A percentile compares a stretch with the other conserved stretches of the same genome.
Evolutionary conservation across 1,140 invertebrate species (phyloP).

Genomic region (Calosoma granatense): DNA sequence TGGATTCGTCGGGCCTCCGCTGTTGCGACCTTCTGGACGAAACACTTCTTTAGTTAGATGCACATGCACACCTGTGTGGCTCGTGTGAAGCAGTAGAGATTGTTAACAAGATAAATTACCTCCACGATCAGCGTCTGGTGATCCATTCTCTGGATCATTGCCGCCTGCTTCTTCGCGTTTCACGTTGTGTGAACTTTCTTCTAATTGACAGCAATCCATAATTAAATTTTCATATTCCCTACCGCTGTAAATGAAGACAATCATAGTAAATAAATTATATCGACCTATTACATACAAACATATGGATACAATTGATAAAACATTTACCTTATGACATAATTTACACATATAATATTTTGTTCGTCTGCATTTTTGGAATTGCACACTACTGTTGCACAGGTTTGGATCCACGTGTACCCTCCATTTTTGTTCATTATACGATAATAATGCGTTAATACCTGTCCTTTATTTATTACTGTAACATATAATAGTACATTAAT

Average conservation of each 20-base stretch:
- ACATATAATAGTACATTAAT: slow-evolving; percentile 29
- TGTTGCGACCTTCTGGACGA: slow-evolving; percentile 43
- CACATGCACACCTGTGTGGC: background rate
- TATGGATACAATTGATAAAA: slow-evolving; percentile 13
- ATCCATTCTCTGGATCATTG: slow-evolving; percentile 74
- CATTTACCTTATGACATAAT: slow-evolving; percentile 82
- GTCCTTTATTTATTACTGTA: slow-evolving; percentile 91
- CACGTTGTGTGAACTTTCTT: slow-evolving; percentile 61
- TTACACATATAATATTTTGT: slow-evolving; percentile 92
- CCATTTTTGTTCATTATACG: slow-evolving; percentile 91
- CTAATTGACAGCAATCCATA: slow-evolving; percentile 86
- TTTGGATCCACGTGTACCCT: slow-evolving; percentile 93
- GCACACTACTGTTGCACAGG: slow-evolving; percentile 92
- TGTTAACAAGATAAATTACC: slow-evolving; percentile 32
- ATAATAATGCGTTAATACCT: slow-evolving; percentile 93
- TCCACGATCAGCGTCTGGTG: slow-evolving; percentile 71
- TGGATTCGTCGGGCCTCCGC: slow-evolving; percentile 43
- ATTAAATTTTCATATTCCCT: slow-evolving; percentile 82
- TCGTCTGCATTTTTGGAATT: slow-evolving; percentile 91
- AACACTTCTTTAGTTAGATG: background rate
- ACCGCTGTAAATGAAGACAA: slow-evolving; percentile 54
- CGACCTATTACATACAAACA: background rate
- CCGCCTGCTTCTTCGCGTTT: slow-evolving; percentile 71
- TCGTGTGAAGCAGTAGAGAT: background rate
- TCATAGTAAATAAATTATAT: slow-evolving; percentile 9